Evolutionary conservation across 2,113 vertebrate species (phyloP), one percentile per base, ranked within the genome.

Genomic region (Labeo catla): DNA sequence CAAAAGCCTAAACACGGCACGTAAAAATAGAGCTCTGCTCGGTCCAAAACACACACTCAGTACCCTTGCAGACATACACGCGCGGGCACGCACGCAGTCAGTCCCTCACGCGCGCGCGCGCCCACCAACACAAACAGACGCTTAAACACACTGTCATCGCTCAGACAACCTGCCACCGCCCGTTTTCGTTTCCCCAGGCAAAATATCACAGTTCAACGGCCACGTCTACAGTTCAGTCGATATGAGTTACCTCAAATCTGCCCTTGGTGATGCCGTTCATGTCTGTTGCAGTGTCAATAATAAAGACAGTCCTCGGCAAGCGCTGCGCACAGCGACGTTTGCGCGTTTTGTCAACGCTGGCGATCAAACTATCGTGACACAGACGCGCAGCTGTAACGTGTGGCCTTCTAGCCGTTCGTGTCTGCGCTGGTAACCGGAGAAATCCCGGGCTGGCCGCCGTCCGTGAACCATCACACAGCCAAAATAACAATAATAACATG

Each of bases 401-500:
- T 86, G 70, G 72, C 80, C 59, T 68, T 88, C 36, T n/a, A 47
- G 91, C 89, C 92, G 92, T 90, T 92, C 79, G 87, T 92, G 87
- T 90, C 89, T 88, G 91, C 90, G 88, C 92, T 90, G 87, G 90
- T 52, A 85, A 87, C 65, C 89, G 88, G 83, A 91, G 90, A 49
- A 92, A 90, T 91, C 89, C 86, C 89, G 85, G 88, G 86, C 86
- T 87, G 80, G 4, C 73, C 83, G 86, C 88, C 86, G 86, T 89
- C 86, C 84, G 86, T 91, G 91, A 93, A 94, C 93, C 95, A 95
- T 94, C 93, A 88, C 94, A 94, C 91, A 91, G 93, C 93, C 92
- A 94, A 93, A 95, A 95, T 94, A 95, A 95, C 94, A 95, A 96
- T 94, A 95, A 95, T 94, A 96, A 95, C 94, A 96, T 95, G 95